Evolutionary conservation across 2,113 vertebrate species (phyloP).

Genomic region (Otocyon megalotis): DNA sequence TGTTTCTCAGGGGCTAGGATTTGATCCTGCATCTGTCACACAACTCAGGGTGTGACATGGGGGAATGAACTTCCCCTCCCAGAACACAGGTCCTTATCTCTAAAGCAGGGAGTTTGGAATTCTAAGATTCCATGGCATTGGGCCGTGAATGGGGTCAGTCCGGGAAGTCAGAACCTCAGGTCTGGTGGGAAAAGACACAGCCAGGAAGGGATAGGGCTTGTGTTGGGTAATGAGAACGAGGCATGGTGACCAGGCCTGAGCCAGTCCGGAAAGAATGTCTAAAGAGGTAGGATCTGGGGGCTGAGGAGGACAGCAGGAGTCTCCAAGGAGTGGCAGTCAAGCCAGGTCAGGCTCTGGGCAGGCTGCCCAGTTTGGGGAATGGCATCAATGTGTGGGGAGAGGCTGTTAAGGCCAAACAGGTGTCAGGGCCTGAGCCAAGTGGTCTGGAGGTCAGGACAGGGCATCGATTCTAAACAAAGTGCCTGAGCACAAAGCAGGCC

Average conservation of each 20-base stretch:
- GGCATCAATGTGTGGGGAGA: constrained; percentile 44
- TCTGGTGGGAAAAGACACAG: neutral
- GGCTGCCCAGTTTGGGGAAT: constrained; percentile 37
- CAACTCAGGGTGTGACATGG: constrained; percentile 4
- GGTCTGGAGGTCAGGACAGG: constrained; percentile 63
- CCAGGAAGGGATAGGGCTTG: neutral
- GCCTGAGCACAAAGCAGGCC: neutral
- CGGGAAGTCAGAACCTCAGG: neutral
- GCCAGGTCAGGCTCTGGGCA: constrained; percentile 66
- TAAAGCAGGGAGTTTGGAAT: neutral
- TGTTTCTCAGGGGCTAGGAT: neutral
- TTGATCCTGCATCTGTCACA: constrained; percentile 39
- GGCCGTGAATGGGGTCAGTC: neutral
- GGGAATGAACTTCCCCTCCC: neutral
- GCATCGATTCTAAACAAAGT: constrained; percentile 53
- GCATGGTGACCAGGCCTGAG: neutral
- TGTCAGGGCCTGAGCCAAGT: constrained; percentile 70
- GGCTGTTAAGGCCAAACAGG: constrained; percentile 62
- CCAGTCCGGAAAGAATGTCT: constrained; percentile 7
- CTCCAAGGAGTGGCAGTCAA: constrained; percentile 57
- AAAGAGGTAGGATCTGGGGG: neutral
- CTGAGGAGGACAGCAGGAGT: neutral
- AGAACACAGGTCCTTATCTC: neutral
- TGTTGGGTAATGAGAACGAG: neutral
- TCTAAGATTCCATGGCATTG: neutral